These are phyloP conservation scores for Cyclophora punctaria DNA, from an alignment of 2,888 invertebrate genomes.

Conservation along the genomic window DNA sequence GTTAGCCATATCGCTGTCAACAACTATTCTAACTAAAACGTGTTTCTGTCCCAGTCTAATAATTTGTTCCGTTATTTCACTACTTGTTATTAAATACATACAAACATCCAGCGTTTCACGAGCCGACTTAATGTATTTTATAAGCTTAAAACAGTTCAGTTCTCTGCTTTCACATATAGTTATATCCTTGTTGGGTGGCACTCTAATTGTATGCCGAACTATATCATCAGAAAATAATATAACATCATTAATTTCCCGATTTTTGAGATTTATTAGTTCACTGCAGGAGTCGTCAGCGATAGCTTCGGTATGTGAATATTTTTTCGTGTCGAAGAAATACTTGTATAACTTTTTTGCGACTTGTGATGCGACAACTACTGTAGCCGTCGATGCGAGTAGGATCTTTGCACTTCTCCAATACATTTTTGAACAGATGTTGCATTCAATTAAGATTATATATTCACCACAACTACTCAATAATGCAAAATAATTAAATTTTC, in stretches of 20 bases:
- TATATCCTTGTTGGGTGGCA: conserved; percentile 52
- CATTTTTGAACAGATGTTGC: conserved; percentile 35
- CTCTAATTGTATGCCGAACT: conserved; percentile 49
- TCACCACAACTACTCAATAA: conserved; percentile 7
- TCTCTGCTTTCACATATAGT: conserved; percentile 62
- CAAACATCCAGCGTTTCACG: conserved; percentile 67
- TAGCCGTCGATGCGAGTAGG: conserved; percentile 57
- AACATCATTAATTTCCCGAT: conserved; percentile 66
- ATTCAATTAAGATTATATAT: conserved; percentile 17
- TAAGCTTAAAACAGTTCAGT: conserved; percentile 61
- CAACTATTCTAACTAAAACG: conserved; percentile 61
- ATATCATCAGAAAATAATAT: conserved; percentile 65
- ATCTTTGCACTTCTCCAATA: conserved; percentile 64
- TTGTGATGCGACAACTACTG: conserved; percentile 57
- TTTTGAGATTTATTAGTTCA: conserved; percentile 45
- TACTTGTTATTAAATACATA: conserved; percentile 69
- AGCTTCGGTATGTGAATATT: conserved; percentile 26
- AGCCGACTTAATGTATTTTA: conserved; percentile 65
- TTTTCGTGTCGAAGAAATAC: conserved; percentile 41
- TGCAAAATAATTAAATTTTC: conserved; percentile 26
- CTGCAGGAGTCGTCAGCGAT: conserved; percentile 40
- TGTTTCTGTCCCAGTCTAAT: conserved; percentile 65
- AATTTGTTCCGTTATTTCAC: conserved; percentile 63
- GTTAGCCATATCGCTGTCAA: conserved; percentile 67
- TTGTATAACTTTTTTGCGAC: conserved; percentile 55